Base-by-base conservation (phyloP, 2,113 vertebrate genomes). In the Glaucomys volans region DNA sequence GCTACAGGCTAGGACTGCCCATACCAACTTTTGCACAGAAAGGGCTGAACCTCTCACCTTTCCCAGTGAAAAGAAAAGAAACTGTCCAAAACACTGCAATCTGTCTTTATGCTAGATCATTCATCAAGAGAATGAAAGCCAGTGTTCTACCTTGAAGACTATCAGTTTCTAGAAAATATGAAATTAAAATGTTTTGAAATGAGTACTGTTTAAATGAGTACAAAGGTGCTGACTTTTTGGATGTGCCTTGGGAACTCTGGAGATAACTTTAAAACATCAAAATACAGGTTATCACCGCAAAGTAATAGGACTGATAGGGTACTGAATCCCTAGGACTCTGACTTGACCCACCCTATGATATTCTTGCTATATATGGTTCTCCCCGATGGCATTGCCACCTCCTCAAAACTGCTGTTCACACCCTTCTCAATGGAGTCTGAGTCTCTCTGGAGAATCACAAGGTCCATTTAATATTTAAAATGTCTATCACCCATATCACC, bases 211-310 rank as follows among this genome's bases (percentile, higher is more conserved):
- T 40, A 86, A 82, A 77, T 4, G 1, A 86, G 24, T 42, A 57
- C 8, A 87, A 14, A 81, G 11, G 66, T 28, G 8, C 11, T 80
- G 11, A 26, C 18, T 92, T 91, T 74, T 74, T 37, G 5, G 37
- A 32, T 94, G 57, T 22, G n/a, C 17, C 42, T 20, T 74, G 66
- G 83, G 24, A 40, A 67, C 62, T 44, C 40, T 47, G 50, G 91
- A 76, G 24, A 93, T 35, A 86, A 87, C 44, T 22, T 66, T n/a
- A 93, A 77, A 74, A 76, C 30, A 77, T 32, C 67, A 89, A 93
- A 95, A 72, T 59, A 32, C 26, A 80, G 18, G 50, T 5, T n/a
- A 62, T 44, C 67, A 40, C 35, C 30, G 18, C 8, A 44, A 76
- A 87, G 50, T 35, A 47, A 66, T 5, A 37, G 4, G 17, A 40